phyloP scores from a whole-genome alignment of 2,113 vertebrate species.

The Trogon surrucura region DNA sequence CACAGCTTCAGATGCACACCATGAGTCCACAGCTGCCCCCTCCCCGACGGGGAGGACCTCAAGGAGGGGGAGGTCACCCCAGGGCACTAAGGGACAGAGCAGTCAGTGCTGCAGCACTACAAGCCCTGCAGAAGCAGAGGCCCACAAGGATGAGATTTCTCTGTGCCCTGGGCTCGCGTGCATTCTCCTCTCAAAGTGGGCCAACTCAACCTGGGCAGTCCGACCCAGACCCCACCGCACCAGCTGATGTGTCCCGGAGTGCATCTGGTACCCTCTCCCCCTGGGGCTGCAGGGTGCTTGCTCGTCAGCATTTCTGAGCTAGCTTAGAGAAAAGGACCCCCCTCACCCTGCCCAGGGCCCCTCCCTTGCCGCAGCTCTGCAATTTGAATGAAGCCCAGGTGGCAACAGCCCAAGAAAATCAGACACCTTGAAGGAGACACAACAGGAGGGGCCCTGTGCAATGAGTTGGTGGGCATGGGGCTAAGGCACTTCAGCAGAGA shows the following conservation, averaged over 20 bases:
- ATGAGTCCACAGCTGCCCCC: not conserved
- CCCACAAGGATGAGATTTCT: not conserved
- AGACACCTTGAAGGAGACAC: not conserved
- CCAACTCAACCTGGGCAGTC: not conserved
- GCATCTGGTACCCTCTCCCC: not conserved
- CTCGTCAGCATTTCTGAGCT: not conserved
- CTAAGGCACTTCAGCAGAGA: not conserved
- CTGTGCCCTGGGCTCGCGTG: not conserved
- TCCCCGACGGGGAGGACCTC: accelerated
- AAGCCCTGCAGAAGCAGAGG: not conserved
- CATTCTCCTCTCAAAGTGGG: not conserved
- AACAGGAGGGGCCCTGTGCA: not conserved
- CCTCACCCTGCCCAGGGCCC: not conserved
- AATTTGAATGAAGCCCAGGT: not conserved
- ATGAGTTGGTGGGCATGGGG: not conserved
- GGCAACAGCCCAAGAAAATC: not conserved
- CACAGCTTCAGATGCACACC: not conserved
- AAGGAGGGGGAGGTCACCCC: not conserved
- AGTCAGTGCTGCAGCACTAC: not conserved
- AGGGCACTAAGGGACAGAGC: not conserved
- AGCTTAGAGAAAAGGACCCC: no score
- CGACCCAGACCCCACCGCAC: not conserved
- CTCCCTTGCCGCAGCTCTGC: not conserved
- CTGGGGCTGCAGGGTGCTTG: not conserved
- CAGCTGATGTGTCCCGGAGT: accelerated